phyloP scores from a whole-genome alignment of 2,113 vertebrate species.

The Grammatotria lemairii region DNA sequence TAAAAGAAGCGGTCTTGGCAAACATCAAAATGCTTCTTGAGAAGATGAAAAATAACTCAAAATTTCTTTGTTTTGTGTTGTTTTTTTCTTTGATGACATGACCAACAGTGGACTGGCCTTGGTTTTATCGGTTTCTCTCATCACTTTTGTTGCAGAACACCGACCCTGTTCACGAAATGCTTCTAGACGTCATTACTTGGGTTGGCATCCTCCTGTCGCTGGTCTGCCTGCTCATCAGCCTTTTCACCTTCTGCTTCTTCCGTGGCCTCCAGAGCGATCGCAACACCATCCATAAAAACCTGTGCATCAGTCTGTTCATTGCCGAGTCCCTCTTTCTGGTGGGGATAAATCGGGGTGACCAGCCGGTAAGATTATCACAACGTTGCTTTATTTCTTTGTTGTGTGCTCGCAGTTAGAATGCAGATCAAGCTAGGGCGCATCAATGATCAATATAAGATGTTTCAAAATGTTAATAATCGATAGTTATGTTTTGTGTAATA shows the following conservation, averaged over 20 bases:
- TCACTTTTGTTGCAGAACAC: constrained; percentile 69
- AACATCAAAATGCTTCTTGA: not conserved
- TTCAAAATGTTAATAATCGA: not conserved
- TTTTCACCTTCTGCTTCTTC: constrained; percentile 99
- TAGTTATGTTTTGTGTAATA: not conserved
- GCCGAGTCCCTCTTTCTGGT: constrained; percentile 95
- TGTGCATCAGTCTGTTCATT: constrained; percentile 94
- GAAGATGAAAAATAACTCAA: not conserved
- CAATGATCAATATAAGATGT: not conserved
- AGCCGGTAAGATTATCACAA: constrained; percentile 79
- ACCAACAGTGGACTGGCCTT: not conserved
- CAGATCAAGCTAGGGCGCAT: fast-evolving
- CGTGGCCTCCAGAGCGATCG: constrained; percentile 95
- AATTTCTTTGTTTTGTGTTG: not conserved
- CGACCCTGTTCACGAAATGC: constrained; percentile 86
- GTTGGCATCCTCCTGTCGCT: constrained; percentile 97
- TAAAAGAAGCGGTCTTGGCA: not conserved
- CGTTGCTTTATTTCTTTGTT: not conserved
- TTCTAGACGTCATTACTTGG: constrained; percentile 96
- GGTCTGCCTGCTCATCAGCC: constrained; percentile 96
- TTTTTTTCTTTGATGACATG: not conserved
- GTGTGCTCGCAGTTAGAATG: not conserved
- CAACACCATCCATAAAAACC: constrained; percentile 98
- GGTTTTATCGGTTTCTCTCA: not conserved
- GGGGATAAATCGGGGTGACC: constrained; percentile 93